phyloP scores from a whole-genome alignment of 2,888 invertebrate species.

The Trilocha varians region DNA sequence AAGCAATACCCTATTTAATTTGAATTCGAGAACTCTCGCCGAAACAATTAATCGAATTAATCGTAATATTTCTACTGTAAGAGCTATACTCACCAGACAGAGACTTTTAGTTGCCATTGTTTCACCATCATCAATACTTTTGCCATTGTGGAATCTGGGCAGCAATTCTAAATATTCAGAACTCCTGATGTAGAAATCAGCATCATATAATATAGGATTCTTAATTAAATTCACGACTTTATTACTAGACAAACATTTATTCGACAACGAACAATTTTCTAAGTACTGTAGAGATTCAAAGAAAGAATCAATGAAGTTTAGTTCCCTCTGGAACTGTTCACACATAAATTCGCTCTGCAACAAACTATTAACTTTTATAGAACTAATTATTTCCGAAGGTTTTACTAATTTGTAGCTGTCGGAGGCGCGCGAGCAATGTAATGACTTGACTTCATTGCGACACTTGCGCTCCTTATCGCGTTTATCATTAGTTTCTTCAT shows the following conservation, averaged over 20 bases:
- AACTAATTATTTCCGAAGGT: conserved; percentile 61
- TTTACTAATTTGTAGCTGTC: conserved; percentile 52
- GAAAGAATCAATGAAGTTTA: conserved; percentile 66
- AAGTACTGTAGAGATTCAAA: conserved; percentile 63
- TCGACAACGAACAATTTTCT: conserved; percentile 46
- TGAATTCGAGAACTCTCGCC: neutral
- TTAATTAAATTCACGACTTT: conserved; percentile 39
- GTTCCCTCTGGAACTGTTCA: conserved; percentile 61
- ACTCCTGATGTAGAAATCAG: conserved; percentile 34
- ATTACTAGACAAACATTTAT: conserved; percentile 35
- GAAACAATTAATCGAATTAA: too few relatives aligned
- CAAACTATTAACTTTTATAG: conserved; percentile 48
- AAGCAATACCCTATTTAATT: neutral
- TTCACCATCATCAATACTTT: conserved; percentile 44
- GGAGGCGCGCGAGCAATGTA: conserved; percentile 38
- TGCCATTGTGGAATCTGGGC: conserved; percentile 48
- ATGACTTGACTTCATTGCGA: conserved; percentile 33
- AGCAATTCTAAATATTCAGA: conserved; percentile 45
- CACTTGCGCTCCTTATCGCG: conserved; percentile 19
- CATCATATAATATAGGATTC: conserved; percentile 22
- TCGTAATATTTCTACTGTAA: conserved; percentile 51
- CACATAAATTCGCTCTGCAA: conserved; percentile 48
- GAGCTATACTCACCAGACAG: conserved; percentile 65
- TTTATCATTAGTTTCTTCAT: conserved; percentile 19
- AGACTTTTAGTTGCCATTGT: conserved; percentile 68